Conservation (phyloP, 1,140 invertebrate genomes). For the Drosophila seguyi region DNA sequence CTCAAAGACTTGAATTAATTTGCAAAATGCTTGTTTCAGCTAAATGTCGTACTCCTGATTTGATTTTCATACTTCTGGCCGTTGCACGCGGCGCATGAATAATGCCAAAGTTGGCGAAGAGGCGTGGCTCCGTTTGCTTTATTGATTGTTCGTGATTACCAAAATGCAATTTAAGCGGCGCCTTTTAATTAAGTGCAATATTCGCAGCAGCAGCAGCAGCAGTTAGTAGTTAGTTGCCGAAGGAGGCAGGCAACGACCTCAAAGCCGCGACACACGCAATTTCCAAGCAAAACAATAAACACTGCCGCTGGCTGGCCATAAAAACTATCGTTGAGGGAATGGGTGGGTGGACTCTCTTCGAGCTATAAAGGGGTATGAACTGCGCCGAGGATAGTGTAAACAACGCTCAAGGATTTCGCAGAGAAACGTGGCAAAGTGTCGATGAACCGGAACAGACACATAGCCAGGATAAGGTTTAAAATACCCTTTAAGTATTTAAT, state of each 20-base stretch:
- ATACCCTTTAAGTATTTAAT: neutral
- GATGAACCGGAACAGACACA: slow-evolving; percentile 26
- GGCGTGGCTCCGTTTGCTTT: slow-evolving; percentile 45
- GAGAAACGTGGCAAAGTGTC: slow-evolving; percentile 38
- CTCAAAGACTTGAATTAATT: slow-evolving; percentile 42
- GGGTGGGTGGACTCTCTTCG: neutral
- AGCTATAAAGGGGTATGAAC: neutral
- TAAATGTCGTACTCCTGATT: slow-evolving; percentile 40
- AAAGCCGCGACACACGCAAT: slow-evolving; percentile 27
- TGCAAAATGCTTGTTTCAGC: slow-evolving; percentile 40
- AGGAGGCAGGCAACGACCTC: slow-evolving; percentile 13
- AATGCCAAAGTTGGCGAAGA: slow-evolving; percentile 48
- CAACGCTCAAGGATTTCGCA: slow-evolving; percentile 40
- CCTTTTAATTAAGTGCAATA: slow-evolving; percentile 70
- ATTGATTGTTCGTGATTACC: slow-evolving; percentile 65
- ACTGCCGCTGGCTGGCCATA: slow-evolving; percentile 14
- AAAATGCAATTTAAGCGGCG: slow-evolving; percentile 54
- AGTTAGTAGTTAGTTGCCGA: neutral
- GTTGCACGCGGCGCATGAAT: slow-evolving; percentile 59
- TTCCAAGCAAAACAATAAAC: slow-evolving; percentile 38
- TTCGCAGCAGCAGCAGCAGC: slow-evolving; percentile 9
- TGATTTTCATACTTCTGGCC: slow-evolving; percentile 26
- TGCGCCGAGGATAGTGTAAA: slow-evolving; percentile 13
- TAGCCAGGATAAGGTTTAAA: neutral
- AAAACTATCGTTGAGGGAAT: neutral